phyloP scores from a whole-genome alignment of 2,113 vertebrate species.

The Syrmaticus mikado region DNA sequence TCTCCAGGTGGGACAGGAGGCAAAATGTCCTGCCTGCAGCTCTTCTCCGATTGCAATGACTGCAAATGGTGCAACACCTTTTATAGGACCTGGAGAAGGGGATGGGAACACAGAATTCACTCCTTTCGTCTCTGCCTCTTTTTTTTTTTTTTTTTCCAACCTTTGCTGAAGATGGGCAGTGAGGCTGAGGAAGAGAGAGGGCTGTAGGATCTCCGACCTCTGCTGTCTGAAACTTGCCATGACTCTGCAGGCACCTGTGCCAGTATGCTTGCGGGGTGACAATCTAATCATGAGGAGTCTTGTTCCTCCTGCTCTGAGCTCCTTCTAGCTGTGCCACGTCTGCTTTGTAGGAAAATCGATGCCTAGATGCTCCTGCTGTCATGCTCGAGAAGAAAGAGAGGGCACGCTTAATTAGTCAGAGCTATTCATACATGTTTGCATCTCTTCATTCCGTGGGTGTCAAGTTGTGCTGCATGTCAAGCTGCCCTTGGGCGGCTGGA shows the following conservation, averaged over 20 bases:
- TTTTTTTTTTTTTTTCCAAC: not conserved
- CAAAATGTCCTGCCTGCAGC: not conserved
- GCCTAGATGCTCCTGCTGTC: not conserved
- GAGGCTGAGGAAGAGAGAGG: not conserved
- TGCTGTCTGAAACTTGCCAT: not conserved
- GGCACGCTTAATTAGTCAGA: not conserved
- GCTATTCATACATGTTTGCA: not conserved
- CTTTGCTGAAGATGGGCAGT: not conserved
- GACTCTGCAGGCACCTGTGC: not conserved
- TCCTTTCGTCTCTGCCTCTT: accelerated
- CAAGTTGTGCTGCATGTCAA: not conserved
- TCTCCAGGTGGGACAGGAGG: not conserved
- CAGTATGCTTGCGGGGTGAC: accelerated
- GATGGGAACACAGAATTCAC: not conserved
- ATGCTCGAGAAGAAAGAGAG: not conserved
- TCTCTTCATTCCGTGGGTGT: not conserved
- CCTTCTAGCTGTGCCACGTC: not conserved
- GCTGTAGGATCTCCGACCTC: not conserved
- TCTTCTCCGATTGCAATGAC: not conserved
- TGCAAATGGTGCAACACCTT: not conserved
- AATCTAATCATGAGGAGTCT: not conserved
- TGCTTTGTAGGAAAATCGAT: not conserved
- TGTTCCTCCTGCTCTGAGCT: accelerated
- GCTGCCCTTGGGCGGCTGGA: not conserved
- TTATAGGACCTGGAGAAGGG: not conserved